Evolutionary conservation across 2,113 vertebrate species (phyloP), one percentile per base, ranked within the genome.

Genomic region (Garra rufa): DNA sequence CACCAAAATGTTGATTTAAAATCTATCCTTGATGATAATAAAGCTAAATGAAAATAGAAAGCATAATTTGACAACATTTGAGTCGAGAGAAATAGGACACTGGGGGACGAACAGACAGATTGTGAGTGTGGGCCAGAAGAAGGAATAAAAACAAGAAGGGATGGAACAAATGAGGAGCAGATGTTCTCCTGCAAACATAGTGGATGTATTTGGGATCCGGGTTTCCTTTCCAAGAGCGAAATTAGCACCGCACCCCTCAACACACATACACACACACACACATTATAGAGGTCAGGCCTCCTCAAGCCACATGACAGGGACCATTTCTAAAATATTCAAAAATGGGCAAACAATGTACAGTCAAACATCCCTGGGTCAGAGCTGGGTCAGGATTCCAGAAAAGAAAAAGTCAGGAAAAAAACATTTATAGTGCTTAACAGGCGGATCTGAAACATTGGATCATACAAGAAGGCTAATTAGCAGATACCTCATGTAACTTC

Each of bases 101-200:
- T 34, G 43, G 52, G 81, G 81, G 69, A 71, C 6, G 52, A 79
- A 83, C 57, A 57, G 70, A 71, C 69, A 88, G 85, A 85, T 82
- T 77, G 63, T 44, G 71, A 87, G 89, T 88, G 88, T 90, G 91
- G 88, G 89, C 81, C 82, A 84, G 41, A 87, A 67, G 70, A 87
- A 86, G 80, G 52, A 87, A 87, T 81, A 88, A 91, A 92, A 92
- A 92, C 89, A 91, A 91, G 80, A 79, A 28, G 71, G 61, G 80
- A 70, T 71, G 44, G 73, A 90, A 86, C 85, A 90, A 94, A 94
- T 46, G 83, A 93, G 91, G 87, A 93, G 90, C 93, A 95, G 93
- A 94, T 95, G 93, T 93, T 93, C 83, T 83, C 83, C 84, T 80
- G 57, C 82, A 90, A 88, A 88, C 87, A 90, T 52, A 86, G 82